Conservation (phyloP, 2,113 vertebrate genomes). For the Coptodon rendalli region DNA sequence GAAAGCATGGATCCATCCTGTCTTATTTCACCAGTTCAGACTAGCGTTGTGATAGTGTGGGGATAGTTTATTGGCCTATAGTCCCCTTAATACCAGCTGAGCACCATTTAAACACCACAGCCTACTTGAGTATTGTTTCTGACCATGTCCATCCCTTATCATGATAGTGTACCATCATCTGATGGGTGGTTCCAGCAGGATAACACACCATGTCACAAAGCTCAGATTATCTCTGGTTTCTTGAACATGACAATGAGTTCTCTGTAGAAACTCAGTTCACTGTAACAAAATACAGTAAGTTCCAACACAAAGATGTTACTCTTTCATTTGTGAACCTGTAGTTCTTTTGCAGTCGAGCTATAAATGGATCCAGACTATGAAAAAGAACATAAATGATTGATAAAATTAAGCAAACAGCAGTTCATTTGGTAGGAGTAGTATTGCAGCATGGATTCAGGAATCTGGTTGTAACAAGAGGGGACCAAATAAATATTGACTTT, state of each 20-base stretch:
- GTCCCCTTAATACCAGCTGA: background rate
- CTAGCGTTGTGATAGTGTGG: background rate
- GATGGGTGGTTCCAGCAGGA: background rate
- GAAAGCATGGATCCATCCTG: background rate
- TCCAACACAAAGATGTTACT: background rate
- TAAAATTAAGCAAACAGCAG: background rate
- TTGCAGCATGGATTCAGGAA: background rate
- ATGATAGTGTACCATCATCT: background rate
- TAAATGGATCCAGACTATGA: background rate
- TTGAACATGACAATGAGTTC: background rate
- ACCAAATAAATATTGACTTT: slow-evolving; percentile 6
- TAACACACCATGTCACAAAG: background rate
- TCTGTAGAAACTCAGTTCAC: background rate
- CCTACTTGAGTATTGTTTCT: background rate
- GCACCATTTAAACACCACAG: background rate
- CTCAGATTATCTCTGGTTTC: background rate
- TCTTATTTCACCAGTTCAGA: background rate
- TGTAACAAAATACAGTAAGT: background rate
- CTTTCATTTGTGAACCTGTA: background rate
- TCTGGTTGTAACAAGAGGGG: background rate
- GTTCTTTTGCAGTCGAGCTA: background rate
- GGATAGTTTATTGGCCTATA: background rate
- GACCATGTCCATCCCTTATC: background rate
- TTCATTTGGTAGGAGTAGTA: background rate
- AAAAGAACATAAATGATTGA: background rate